Evolutionary conservation across 2,797 vertebrate species (phyloP), one percentile per base, ranked within the genome.

Genomic region (Anguilla marmorata): DNA sequence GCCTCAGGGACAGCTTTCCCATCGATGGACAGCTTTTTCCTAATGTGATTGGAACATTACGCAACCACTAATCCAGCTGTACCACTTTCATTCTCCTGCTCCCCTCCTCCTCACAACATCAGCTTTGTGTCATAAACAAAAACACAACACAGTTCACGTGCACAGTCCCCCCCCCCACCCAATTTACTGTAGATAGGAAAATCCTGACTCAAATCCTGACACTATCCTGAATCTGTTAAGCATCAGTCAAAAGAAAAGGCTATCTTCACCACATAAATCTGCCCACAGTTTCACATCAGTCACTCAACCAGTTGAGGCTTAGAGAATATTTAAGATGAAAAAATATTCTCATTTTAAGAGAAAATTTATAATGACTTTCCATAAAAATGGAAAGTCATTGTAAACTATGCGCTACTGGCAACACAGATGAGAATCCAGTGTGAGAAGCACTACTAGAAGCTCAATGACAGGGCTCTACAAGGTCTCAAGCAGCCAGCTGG

Each of bases 21-120:
- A 50, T 86, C 37, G 60, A 52, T n/a, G 48, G 48, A 54, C 48
- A 69, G 76, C 69, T 30, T 33, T 30, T 19, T 56, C 90, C 87
- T 87, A 60, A 88, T 72, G 88, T 89, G 87, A 91, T 89, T 88
- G 89, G 86, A 90, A 90, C 86, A 72, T 91, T 91, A 88, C 79
- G 87, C 90, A 91, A 90, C 85, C 21, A 52, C 87, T 91, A 89
- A 90, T 89, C 87, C 80, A 85, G 45, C 79, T 60, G 72, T 82
- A 12, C 33, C 33, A n/a, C 63, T 8, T 24, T 80, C 2, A 60
- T 85, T 66, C 37, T 33, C 80, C 63, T 50, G 3, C 7, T 86
- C 24, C 63, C 63, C 66, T 54, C 66, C 82, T 58, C n/a, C 52
- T 84, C 66, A n/a, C 85, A 27, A 45, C 84, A 63, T 88, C 87